Evolutionary conservation across 1,140 invertebrate genomes (phyloP).

Genomic region (Monomorium pharaonis): DNA sequence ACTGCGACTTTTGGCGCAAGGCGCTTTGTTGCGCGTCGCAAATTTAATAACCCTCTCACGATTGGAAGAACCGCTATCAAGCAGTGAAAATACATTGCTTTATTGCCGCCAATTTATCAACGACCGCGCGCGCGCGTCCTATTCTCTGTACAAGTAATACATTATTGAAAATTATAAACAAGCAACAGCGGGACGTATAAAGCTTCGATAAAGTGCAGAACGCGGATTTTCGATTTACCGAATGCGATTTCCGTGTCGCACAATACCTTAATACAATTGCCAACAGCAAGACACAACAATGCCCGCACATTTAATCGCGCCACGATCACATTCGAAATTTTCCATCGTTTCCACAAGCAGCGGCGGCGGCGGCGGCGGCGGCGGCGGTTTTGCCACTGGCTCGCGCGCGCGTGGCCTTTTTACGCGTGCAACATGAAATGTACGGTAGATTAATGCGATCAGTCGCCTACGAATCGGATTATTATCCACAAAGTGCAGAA

Average conservation of each 20-base stretch:
- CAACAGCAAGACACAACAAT: constrained; percentile 50
- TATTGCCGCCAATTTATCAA: constrained; percentile 58
- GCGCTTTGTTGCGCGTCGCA: constrained; percentile 41
- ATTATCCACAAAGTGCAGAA: not conserved
- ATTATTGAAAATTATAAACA: constrained; percentile 66
- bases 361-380: too few species aligned
- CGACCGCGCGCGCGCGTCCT: not conserved
- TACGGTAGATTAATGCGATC: not conserved
- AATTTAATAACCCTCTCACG: constrained; percentile 50
- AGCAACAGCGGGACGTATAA: constrained; percentile 15
- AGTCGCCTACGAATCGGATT: not conserved
- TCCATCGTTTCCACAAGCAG: constrained; percentile 28
- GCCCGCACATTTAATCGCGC: constrained; percentile 40
- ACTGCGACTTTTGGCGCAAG: constrained; percentile 22
- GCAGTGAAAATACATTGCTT: constrained; percentile 58
- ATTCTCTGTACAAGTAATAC: constrained; percentile 37
- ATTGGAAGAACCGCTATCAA: constrained; percentile 35
- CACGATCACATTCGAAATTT: constrained; percentile 25
- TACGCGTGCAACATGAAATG: not conserved
- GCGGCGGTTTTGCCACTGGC: not conserved
- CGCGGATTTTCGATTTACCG: constrained; percentile 55
- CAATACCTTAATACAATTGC: constrained; percentile 57
- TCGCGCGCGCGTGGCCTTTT: not conserved
- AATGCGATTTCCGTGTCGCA: constrained; percentile 34
- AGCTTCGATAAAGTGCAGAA: constrained; percentile 25